Percentiles rank a stretch among this genome's conserved stretches.
These are phyloP conservation scores for Epistrophe eligans DNA, from an alignment of 2,888 invertebrate species.

Conservation along the genomic window DNA sequence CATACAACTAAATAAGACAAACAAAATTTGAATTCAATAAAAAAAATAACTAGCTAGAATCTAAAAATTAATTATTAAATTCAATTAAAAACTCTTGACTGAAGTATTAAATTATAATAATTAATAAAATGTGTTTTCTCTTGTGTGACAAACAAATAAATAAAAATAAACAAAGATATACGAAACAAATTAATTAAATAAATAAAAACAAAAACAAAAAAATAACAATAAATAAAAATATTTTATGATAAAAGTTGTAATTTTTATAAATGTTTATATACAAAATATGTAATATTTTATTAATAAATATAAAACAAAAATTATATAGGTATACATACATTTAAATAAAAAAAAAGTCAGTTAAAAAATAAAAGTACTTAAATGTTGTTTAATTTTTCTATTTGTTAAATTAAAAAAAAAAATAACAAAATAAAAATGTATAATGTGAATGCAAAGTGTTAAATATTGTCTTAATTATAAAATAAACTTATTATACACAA, in stretches of 20 bases:
- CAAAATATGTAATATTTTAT: constrained; percentile 66
- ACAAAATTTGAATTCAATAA: background rate
- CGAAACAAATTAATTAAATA: constrained; percentile 42
- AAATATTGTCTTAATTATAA: constrained; percentile 62
- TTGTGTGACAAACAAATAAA: constrained; percentile 62
- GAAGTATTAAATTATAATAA: constrained; percentile 47
- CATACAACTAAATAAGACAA: background rate
- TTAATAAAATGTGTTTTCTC: constrained; percentile 61
- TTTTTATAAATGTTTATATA: constrained; percentile 74
- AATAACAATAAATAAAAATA: constrained; percentile 38
- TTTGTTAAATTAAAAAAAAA: constrained; percentile 36
- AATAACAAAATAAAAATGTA: constrained; percentile 33
- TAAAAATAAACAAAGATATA: constrained; percentile 25
- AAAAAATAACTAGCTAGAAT: constrained; percentile 51
- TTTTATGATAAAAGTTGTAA: constrained; percentile 66
- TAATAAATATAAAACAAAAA: constrained; percentile 46
- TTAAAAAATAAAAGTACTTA: constrained; percentile 47
- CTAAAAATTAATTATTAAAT: constrained; percentile 35
- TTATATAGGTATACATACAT: background rate
- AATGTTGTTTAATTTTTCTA: constrained; percentile 32
- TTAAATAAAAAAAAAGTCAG: constrained; percentile 42
- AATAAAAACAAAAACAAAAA: constrained; percentile 18
- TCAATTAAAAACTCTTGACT: constrained; percentile 57
- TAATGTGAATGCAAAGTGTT: constrained; percentile 61
- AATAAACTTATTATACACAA: constrained; percentile 50